Percentiles rank a stretch among this genome's conserved stretches.
These are phyloP conservation scores for Drosophila baimaii DNA, from an alignment of 1,140 invertebrate species.

Conservation along the genomic window DNA sequence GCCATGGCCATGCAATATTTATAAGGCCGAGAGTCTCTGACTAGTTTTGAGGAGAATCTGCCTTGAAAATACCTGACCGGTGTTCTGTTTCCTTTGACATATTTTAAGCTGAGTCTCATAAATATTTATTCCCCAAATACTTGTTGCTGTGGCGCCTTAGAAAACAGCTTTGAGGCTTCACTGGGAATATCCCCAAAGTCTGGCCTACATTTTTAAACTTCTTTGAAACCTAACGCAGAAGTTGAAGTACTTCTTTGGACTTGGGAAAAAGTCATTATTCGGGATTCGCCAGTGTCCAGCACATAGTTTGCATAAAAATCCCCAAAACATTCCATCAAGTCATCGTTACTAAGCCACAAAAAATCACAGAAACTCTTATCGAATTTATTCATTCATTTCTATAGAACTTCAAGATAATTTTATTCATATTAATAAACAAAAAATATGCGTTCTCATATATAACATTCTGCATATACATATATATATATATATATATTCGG, in stretches of 20 bases:
- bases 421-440: slow-evolving; percentile 25
- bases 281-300: neutral
- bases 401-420: slow-evolving; percentile 14
- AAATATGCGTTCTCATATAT: slow-evolving; percentile 25
- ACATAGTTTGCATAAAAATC: slow-evolving; percentile 4
- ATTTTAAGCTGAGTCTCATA: slow-evolving; percentile 6
- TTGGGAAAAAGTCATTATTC: neutral
- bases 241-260: neutral
- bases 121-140: slow-evolving; percentile 37
- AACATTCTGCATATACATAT: neutral
- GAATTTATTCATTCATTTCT: slow-evolving; percentile 29
- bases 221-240: neutral
- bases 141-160: slow-evolving; percentile 47
- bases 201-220: slow-evolving; percentile 10
- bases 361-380: neutral
- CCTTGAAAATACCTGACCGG: slow-evolving; percentile 28
- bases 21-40: slow-evolving; percentile 36
- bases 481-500: neutral
- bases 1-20: slow-evolving; percentile 32
- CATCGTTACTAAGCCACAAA: slow-evolving; percentile 36
- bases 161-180: neutral
- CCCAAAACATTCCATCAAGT: slow-evolving; percentile 7
- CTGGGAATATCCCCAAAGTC: neutral
- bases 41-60: slow-evolving; percentile 19
- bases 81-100: slow-evolving; percentile 35